Evolutionary conservation across 2,888 invertebrate species (phyloP).

Genomic region (Caenorhabditis sp.): DNA sequence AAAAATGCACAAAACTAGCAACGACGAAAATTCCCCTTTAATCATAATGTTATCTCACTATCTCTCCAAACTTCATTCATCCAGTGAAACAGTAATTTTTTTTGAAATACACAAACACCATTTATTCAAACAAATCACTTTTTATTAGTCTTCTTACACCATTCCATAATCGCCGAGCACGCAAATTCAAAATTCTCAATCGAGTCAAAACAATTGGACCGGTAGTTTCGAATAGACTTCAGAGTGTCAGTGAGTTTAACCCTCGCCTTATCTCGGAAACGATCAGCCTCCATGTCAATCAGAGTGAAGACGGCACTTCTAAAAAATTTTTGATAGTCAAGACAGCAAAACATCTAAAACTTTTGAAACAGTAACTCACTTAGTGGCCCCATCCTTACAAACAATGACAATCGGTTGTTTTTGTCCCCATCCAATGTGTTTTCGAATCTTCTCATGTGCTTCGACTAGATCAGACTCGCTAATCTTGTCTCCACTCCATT

Average conservation of each 20-base stretch:
- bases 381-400: constrained; percentile 25
- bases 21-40: too few relatives aligned
- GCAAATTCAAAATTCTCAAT: constrained; percentile 17
- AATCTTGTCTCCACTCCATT: constrained; percentile 1
- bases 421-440: constrained; percentile 17
- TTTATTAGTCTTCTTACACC: constrained; percentile 19
- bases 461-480: constrained; percentile 13
- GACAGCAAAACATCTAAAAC: too few relatives aligned
- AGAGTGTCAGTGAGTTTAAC: constrained; percentile 23
- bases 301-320: constrained; percentile 32
- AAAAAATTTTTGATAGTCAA: not conserved
- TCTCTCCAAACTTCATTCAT: too few relatives aligned
- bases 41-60: too few relatives aligned
- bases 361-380: too few relatives aligned
- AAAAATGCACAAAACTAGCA: too few relatives aligned
- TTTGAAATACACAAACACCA: too few relatives aligned
- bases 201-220: constrained; percentile 28
- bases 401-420: constrained; percentile 31
- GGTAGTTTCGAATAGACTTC: constrained; percentile 15
- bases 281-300: constrained; percentile 34
- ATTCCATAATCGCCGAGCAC: constrained; percentile 13
- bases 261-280: constrained; percentile 15
- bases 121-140: too few relatives aligned
- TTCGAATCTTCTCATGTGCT: constrained; percentile 27
- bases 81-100: too few relatives aligned